Evolutionary conservation across 2,888 invertebrate species (phyloP).

Genomic region (Volucella zonaria): DNA sequence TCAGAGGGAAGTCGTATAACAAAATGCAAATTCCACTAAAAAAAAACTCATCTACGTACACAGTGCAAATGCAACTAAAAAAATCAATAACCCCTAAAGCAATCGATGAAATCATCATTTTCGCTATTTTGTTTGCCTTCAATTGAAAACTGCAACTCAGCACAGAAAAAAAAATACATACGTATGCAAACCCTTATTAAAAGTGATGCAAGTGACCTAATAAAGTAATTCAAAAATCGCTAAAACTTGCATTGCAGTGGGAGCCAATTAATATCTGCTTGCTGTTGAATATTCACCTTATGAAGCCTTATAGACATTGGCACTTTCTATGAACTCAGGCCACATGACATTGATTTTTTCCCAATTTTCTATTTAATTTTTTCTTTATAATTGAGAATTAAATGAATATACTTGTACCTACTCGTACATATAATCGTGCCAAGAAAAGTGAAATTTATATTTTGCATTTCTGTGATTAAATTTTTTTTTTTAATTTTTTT

Average conservation of each 20-base stretch:
- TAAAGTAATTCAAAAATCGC: conserved; percentile 5
- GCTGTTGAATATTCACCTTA: too few species aligned
- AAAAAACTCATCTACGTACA: background rate
- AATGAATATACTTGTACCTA: too few species aligned
- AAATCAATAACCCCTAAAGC: conserved; percentile 40
- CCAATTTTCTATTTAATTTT: too few species aligned
- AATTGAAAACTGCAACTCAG: background rate
- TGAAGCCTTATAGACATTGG: too few species aligned
- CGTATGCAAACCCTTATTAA: background rate
- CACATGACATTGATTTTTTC: too few species aligned
- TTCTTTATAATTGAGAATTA: too few species aligned
- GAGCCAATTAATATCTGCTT: background rate
- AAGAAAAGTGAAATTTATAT: conserved; percentile 4
- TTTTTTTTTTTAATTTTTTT: background rate
- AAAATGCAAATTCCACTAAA: background rate
- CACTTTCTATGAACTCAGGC: too few species aligned
- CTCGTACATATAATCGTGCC: too few species aligned
- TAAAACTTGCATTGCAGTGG: background rate
- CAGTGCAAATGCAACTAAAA: background rate
- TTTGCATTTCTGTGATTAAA: background rate
- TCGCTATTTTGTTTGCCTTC: too few species aligned
- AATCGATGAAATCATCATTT: conserved; percentile 18
- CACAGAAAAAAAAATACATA: too few species aligned
- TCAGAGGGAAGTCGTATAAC: background rate
- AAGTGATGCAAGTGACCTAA: background rate